A percentile compares a stretch with the other conserved stretches of the same genome.
Conservation (phyloP, 2,797 vertebrate genomes). For the Sebastes iracundus region DNA sequence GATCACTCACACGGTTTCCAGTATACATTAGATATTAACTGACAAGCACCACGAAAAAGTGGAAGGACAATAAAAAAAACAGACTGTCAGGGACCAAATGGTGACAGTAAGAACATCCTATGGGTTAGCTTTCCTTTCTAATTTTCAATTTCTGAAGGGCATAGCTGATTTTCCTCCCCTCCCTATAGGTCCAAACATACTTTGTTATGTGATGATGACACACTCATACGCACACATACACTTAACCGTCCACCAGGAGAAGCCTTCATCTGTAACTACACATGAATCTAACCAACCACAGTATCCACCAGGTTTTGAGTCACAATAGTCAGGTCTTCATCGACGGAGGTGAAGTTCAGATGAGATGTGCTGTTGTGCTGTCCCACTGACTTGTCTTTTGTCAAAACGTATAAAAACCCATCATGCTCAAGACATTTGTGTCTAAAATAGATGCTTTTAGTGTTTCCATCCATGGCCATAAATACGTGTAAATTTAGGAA, state of each 20-base stretch:
- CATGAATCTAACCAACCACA: conserved; percentile 34
- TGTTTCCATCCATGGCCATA: conserved; percentile 25
- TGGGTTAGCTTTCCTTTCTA: conserved; percentile 35
- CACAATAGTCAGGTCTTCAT: conserved; percentile 76
- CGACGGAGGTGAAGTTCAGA: conserved; percentile 52
- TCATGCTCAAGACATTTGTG: conserved; percentile 10
- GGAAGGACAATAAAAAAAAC: conserved; percentile 35
- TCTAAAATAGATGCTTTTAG: conserved; percentile 21
- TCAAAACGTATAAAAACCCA: conserved; percentile 7
- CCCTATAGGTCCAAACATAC: conserved; percentile 38
- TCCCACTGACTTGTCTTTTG: conserved; percentile 9
- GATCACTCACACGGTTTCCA: conserved; percentile 35
- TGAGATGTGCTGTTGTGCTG: conserved; percentile 38
- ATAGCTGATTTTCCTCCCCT: conserved; percentile 38
- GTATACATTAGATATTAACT: conserved; percentile 63
- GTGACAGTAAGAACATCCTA: conserved; percentile 48
- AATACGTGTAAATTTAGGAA: conserved; percentile 21
- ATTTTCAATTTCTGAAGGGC: conserved; percentile 42
- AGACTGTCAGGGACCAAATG: conserved; percentile 34
- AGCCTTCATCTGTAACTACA: conserved; percentile 3
- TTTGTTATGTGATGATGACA: conserved; percentile 32
- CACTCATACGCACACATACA: conserved; percentile 15
- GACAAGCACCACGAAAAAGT: conserved; percentile 71
- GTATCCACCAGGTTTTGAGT: conserved; percentile 25
- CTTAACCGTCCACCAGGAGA: conserved; percentile 63